These are phyloP conservation scores for Stegodyphus mimosarum DNA, from an alignment of 1,140 invertebrate genomes.

Conservation along the genomic window DNA sequence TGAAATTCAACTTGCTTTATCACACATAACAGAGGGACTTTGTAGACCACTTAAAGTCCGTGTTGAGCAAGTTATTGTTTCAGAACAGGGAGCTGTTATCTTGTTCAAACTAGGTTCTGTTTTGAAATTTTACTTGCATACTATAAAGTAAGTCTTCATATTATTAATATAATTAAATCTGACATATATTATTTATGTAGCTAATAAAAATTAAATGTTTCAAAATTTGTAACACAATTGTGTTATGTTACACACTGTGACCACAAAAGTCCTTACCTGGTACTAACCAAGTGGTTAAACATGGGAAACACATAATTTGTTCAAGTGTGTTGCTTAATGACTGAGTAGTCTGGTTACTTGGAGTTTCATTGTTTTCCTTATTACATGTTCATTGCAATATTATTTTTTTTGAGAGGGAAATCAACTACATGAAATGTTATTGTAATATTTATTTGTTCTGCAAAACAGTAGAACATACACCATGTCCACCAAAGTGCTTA, in stretches of 20 bases:
- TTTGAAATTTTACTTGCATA: conserved; percentile 87
- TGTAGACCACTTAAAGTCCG: conserved; percentile 91
- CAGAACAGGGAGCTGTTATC: conserved; percentile 82
- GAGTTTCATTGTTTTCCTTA: no score
- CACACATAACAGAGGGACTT: conserved; percentile 89
- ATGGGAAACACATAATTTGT: no score
- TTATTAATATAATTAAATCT: not conserved
- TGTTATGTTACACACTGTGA: no score
- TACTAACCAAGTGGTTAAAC: no score
- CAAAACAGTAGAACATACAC: no score
- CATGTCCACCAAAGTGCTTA: no score
- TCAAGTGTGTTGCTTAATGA: no score
- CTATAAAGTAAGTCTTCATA: conserved; percentile 73
- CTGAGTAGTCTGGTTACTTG: no score
- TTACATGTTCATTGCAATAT: no score
- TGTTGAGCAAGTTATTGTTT: conserved; percentile 88
- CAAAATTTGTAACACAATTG: not conserved
- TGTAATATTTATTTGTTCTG: no score
- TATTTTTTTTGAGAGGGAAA: no score
- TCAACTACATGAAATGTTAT: no score
- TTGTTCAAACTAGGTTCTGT: conserved; percentile 89
- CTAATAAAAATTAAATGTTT: not conserved
- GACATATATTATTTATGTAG: not conserved
- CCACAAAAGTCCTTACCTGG: not conserved
- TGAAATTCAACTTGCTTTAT: conserved; percentile 73